A percentile compares a stretch with the other conserved stretches of the same genome.
Conservation (phyloP, 2,113 vertebrate genomes). For the Nestor notabilis region DNA sequence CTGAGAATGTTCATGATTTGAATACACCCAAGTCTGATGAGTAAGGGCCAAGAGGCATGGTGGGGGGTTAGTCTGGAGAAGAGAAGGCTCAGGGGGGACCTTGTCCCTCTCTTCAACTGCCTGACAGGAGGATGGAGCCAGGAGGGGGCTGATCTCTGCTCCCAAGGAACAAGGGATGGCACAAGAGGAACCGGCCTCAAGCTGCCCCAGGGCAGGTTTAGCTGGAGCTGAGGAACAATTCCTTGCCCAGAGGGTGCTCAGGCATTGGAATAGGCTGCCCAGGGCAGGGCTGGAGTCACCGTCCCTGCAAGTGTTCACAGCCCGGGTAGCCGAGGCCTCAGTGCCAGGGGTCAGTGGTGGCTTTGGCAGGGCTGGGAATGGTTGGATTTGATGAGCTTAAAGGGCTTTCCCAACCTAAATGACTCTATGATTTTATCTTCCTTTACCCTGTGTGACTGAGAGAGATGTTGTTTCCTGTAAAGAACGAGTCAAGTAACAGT, state of each 20-base stretch:
- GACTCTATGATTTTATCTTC: neutral
- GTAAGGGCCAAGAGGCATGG: neutral
- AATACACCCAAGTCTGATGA: no score
- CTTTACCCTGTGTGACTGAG: neutral
- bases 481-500: accelerated
- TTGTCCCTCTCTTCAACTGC: neutral
- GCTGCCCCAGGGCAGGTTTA: accelerated
- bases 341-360: neutral
- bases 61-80: neutral
- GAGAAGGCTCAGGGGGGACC: neutral
- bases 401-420: neutral
- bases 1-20: neutral
- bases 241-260: neutral
- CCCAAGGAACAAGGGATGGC: neutral
- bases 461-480: neutral
- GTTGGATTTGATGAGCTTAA: accelerated
- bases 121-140: neutral
- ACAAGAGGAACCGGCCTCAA: accelerated
- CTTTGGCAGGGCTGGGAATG: accelerated
- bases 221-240: accelerated
- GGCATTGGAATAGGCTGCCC: neutral
- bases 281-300: neutral
- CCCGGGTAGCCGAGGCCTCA: accelerated
- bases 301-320: accelerated
- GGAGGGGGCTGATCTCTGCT: neutral